Percentiles rank a stretch among this genome's conserved stretches.
These are phyloP conservation scores for Parnassius apollo DNA, from an alignment of 2,888 invertebrate species.

Conservation along the genomic window DNA sequence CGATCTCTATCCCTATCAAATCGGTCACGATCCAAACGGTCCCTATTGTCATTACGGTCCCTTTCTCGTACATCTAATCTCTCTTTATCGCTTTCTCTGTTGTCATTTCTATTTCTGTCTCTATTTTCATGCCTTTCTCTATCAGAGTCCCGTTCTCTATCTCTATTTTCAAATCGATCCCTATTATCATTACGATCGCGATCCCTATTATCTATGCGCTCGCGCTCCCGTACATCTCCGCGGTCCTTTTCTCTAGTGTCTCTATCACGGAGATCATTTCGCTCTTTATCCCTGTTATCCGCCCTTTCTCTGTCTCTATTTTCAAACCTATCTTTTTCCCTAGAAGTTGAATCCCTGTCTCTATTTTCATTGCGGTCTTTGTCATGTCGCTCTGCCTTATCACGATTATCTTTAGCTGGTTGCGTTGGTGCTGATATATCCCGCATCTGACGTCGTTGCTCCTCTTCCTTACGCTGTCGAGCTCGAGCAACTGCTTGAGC, in stretches of 20 bases:
- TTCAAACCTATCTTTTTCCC: slow-evolving; percentile 49
- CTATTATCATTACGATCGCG: slow-evolving; percentile 41
- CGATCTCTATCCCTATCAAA: slow-evolving; percentile 41
- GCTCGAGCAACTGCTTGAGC: slow-evolving; percentile 91
- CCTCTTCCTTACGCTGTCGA: slow-evolving; percentile 92
- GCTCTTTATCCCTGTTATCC: slow-evolving; percentile 44
- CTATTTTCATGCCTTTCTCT: slow-evolving; percentile 38
- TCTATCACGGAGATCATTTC: slow-evolving; percentile 38
- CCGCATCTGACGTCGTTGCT: slow-evolving; percentile 86
- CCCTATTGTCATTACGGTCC: slow-evolving; percentile 58
- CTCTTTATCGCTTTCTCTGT: slow-evolving; percentile 46
- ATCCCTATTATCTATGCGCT: slow-evolving; percentile 38
- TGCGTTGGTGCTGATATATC: slow-evolving; percentile 54
- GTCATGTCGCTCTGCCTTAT: slow-evolving; percentile 44
- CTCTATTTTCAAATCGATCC: slow-evolving; percentile 46
- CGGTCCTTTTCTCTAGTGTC: slow-evolving; percentile 57
- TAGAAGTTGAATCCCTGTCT: slow-evolving; percentile 51
- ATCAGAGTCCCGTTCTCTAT: slow-evolving; percentile 46
- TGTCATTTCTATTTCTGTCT: slow-evolving; percentile 43
- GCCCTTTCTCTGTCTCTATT: slow-evolving; percentile 56
- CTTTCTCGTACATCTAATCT: slow-evolving; percentile 50
- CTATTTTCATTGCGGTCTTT: slow-evolving; percentile 42
- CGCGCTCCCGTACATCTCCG: slow-evolving; percentile 40
- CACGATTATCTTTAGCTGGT: slow-evolving; percentile 49
- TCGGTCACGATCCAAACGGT: slow-evolving; percentile 42